Evolutionary conservation across 2,888 invertebrate genomes (phyloP), one percentile per base, ranked within the genome.

Genomic region (Vesta saturnalis): DNA sequence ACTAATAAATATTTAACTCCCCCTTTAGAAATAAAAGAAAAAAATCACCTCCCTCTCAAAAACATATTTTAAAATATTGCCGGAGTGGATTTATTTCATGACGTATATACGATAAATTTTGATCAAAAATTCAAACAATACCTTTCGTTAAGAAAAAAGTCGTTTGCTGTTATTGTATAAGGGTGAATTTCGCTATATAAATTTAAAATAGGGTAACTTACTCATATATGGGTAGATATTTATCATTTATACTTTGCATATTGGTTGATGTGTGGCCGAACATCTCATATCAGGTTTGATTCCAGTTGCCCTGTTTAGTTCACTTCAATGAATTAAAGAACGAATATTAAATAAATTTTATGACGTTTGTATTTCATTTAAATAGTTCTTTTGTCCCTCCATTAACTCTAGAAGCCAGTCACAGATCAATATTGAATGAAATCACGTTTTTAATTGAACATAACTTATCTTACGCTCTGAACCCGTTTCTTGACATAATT

Each of bases 11-110:
- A 67, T 63, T 62, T 67, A 62, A 69, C 55, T 61, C 54, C 63
- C 39, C 12, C 39, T 39, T 39, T n/a, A 1, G 39, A 10, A 10
- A 30, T 6, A 39, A 39, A 39, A 39, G 8, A 39, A 39, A 63
- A 47, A 60, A 52, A 55, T 66, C 65, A 57, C 72, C 64, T 67
- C 69, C 72, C 75, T 22, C 62, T 65, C 60, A 57, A 64, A 46
- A 66, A 46, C 72, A 73, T 74, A 77, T 78, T 77, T 76, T 77
- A 77, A 77, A 77, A 79, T 77, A 78, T 75, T 73, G 76, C 77
- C 77, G 70, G 74, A 75, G 77, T 79, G 79, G 80, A 80, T 81
- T 81, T 81, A 80, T 78, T 76, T 76, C 78, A 74, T 78, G 80
- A 79, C 79, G 76, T 77, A 72, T 63, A 74, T 72, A 76, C 77